Percentiles rank a stretch among this genome's conserved stretches.
These are phyloP conservation scores for Merluccius polli DNA, from an alignment of 2,797 vertebrate genomes.

Conservation along the genomic window DNA sequence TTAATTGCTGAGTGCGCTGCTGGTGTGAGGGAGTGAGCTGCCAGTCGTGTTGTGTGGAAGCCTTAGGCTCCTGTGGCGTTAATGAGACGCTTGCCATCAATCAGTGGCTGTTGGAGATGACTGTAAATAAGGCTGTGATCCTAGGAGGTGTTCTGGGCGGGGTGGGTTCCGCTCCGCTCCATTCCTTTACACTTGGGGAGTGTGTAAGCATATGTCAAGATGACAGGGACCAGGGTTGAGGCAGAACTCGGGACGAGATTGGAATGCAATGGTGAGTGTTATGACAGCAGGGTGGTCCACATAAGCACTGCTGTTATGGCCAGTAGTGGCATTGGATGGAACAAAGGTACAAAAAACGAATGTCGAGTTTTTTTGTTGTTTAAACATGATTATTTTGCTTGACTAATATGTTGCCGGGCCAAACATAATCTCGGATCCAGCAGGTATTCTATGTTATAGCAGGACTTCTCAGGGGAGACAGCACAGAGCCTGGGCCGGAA, in stretches of 20 bases:
- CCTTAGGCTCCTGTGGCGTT: constrained; percentile 50
- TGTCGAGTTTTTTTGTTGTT: not conserved
- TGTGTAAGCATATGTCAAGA: constrained; percentile 58
- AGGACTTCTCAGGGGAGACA: too few species aligned
- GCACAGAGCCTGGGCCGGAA: too few species aligned
- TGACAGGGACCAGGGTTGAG: constrained; percentile 50
- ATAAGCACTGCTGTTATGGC: not conserved
- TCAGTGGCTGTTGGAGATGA: constrained; percentile 51
- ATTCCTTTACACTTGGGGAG: constrained; percentile 32
- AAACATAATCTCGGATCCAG: not conserved
- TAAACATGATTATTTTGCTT: not conserved
- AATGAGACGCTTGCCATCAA: constrained; percentile 69
- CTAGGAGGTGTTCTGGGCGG: constrained; percentile 35
- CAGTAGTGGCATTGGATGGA: not conserved
- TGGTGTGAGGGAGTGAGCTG: constrained; percentile 28
- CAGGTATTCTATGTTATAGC: not conserved
- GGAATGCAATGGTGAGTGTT: constrained; percentile 25
- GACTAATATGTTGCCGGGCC: not conserved
- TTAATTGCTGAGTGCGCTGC: constrained; percentile 45
- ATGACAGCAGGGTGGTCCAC: constrained; percentile 18
- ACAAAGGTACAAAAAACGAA: not conserved
- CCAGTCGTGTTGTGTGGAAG: constrained; percentile 27
- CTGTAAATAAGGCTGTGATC: constrained; percentile 70
- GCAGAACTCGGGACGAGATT: constrained; percentile 23
- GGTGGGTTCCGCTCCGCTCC: constrained; percentile 18